Percentiles rank a stretch among this genome's conserved stretches.
Evolutionary conservation across 2,797 vertebrate species (phyloP).

Genomic region (Carcharodon carcharias): DNA sequence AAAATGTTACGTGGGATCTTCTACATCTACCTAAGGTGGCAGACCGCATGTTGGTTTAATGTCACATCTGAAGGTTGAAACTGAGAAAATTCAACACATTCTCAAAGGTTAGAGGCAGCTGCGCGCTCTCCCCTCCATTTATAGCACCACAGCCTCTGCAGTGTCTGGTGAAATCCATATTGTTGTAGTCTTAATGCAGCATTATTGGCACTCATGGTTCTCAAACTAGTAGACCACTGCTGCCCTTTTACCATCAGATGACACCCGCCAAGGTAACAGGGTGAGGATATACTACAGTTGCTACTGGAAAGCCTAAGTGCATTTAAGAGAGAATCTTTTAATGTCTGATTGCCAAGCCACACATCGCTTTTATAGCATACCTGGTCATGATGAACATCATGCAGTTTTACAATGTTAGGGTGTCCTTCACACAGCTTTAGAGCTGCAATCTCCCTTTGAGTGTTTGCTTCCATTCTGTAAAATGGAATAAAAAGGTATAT

Average conservation of each 20-base stretch:
- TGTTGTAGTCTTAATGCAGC: neutral
- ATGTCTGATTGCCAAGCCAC: neutral
- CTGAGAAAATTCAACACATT: neutral
- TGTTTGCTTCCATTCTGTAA: constrained; percentile 90
- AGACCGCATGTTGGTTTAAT: neutral
- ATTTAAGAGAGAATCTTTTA: neutral
- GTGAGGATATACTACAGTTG: neutral
- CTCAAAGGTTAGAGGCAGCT: neutral
- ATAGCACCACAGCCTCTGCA: neutral
- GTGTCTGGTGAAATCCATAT: neutral
- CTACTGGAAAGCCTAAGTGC: neutral
- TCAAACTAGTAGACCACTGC: neutral
- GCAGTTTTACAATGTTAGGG: constrained; percentile 89
- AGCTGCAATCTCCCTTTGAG: constrained; percentile 88
- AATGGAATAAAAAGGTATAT: constrained; percentile 39
- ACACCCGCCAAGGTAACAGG: neutral
- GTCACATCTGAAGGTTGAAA: neutral
- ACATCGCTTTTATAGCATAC: constrained; percentile 52
- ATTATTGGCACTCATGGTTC: neutral
- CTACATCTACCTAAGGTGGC: neutral
- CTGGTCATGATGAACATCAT: constrained; percentile 96
- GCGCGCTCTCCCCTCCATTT: neutral
- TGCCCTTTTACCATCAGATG: neutral
- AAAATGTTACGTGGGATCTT: neutral
- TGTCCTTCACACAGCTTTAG: constrained; percentile 92